These are phyloP conservation scores for Spheniscus mendiculus DNA, from an alignment of 2,113 vertebrate genomes.

Conservation along the genomic window DNA sequence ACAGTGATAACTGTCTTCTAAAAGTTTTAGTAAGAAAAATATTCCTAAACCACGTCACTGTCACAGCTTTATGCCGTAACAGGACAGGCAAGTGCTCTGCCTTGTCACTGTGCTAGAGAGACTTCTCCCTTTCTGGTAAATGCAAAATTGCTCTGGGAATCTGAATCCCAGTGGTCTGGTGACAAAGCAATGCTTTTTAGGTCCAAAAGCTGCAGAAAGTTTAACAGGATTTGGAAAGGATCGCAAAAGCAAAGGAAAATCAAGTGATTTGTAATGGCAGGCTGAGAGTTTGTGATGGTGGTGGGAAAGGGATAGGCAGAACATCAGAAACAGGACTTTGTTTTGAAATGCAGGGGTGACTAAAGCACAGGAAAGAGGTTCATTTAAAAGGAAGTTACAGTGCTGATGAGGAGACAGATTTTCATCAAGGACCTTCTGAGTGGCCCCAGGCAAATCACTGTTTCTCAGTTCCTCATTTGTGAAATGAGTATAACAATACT, in stretches of 20 bases:
- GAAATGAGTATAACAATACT: background rate
- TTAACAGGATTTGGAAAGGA: background rate
- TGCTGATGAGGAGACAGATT: background rate
- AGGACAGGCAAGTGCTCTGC: background rate
- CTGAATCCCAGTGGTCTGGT: background rate
- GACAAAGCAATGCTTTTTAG: background rate
- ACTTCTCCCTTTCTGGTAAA: background rate
- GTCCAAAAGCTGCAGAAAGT: background rate
- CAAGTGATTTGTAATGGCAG: background rate
- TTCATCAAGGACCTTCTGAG: background rate
- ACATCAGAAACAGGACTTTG: background rate
- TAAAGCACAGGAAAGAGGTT: background rate
- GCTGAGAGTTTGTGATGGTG: background rate
- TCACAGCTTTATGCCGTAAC: background rate
- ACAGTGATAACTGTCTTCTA: background rate
- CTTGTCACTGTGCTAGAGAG: background rate
- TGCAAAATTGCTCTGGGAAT: background rate
- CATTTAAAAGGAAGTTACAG: background rate
- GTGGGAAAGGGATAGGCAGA: background rate
- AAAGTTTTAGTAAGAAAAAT: background rate
- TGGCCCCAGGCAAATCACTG: background rate
- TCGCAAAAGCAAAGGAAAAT: background rate
- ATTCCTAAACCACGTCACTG: background rate
- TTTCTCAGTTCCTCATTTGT: background rate
- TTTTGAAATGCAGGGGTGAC: background rate